A percentile compares a stretch with the other conserved stretches of the same genome.
Conservation (phyloP, 1,140 invertebrate genomes). For the Trichogramma pretiosum region DNA sequence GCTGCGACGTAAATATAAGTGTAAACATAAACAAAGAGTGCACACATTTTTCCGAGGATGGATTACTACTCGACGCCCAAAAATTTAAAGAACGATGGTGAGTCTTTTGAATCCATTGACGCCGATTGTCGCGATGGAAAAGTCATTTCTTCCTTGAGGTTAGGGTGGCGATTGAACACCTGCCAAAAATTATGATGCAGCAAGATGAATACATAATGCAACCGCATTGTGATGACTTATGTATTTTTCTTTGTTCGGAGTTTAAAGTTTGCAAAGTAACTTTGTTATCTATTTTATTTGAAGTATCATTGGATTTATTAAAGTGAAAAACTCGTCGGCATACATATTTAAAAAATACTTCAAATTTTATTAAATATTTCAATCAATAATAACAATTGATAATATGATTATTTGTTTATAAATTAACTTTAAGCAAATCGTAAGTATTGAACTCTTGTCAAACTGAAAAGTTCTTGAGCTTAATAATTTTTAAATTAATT, state of each 20-base stretch:
- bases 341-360: too few species aligned
- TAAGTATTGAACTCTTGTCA: background rate
- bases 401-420: too few species aligned
- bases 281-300: too few species aligned
- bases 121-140: background rate
- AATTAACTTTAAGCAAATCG: too few species aligned
- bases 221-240: background rate
- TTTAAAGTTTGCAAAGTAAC: background rate
- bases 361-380: too few species aligned
- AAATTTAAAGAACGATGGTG: slow-evolving; percentile 42
- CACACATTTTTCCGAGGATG: too few species aligned
- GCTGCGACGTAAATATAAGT: too few species aligned
- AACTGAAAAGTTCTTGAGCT: background rate
- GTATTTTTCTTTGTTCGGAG: background rate
- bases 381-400: too few species aligned
- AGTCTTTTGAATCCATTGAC: slow-evolving; percentile 23
- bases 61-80: slow-evolving; percentile 39
- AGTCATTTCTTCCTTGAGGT: slow-evolving; percentile 17
- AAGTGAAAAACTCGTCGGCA: too few species aligned
- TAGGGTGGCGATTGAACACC: too few species aligned
- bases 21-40: too few species aligned
- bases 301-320: too few species aligned
- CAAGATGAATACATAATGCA: background rate
- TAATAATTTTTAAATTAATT: background rate
- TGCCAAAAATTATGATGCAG: background rate